phyloP scores from a whole-genome alignment of 2,113 vertebrate genomes.

The Bolborhynchus lineola region DNA sequence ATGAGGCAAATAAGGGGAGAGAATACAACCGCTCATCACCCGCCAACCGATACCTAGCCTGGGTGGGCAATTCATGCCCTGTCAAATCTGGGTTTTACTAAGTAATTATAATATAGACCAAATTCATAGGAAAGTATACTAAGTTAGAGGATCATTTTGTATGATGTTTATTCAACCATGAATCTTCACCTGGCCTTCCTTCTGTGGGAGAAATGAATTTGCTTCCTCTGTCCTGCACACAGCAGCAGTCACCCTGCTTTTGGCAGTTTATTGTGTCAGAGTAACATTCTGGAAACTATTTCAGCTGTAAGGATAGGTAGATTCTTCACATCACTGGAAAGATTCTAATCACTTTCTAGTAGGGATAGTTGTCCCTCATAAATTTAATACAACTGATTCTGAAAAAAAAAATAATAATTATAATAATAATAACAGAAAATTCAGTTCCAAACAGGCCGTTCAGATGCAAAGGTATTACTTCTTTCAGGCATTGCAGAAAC shows the following conservation, averaged over 20 bases:
- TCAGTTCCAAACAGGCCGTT: neutral
- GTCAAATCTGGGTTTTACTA: neutral
- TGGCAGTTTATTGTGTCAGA: neutral
- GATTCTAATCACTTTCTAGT: neutral
- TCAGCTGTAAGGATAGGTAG: neutral
- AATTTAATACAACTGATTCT: neutral
- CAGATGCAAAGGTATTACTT: neutral
- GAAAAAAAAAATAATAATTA: too few species aligned
- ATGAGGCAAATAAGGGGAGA: neutral
- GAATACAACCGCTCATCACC: too few species aligned
- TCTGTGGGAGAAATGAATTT: neutral
- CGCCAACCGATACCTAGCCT: too few species aligned
- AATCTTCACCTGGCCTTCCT: neutral
- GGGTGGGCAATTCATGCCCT: neutral
- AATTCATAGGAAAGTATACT: accelerated
- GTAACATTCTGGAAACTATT: neutral
- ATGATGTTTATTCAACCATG: neutral
- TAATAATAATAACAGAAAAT: neutral
- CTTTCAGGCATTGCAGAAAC: neutral
- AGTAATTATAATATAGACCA: neutral
- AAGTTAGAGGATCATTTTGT: neutral
- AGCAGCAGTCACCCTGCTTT: neutral
- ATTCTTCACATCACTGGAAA: neutral
- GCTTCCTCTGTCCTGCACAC: accelerated
- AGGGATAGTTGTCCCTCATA: neutral